These are phyloP conservation scores for Triplophysa rosa DNA, from an alignment of 2,113 vertebrate species.

Conservation along the genomic window DNA sequence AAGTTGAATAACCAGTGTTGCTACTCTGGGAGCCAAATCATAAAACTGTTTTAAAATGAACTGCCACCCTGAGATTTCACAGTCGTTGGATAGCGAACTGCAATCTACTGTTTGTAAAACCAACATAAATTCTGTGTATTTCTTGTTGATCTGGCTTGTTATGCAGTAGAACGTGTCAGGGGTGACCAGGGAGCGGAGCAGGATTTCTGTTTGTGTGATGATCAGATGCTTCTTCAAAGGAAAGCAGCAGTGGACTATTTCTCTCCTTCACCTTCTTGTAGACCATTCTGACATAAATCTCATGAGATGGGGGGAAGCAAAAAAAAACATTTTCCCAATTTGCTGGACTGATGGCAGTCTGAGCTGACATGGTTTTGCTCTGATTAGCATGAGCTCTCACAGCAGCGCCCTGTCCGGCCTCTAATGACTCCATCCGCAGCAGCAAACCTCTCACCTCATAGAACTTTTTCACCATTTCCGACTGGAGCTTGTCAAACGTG, in stretches of 20 bases:
- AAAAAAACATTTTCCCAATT: slow-evolving; percentile 42
- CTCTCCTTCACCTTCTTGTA: slow-evolving; percentile 31
- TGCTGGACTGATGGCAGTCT: slow-evolving; percentile 40
- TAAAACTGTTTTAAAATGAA: background rate
- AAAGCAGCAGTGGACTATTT: slow-evolving; percentile 26
- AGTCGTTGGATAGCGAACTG: background rate
- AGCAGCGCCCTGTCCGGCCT: slow-evolving; percentile 11
- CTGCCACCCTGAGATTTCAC: background rate
- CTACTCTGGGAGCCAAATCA: background rate
- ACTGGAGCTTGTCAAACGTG: slow-evolving; percentile 80
- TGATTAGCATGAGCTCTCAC: slow-evolving; percentile 45
- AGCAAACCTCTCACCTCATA: slow-evolving; percentile 70
- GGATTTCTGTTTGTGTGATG: slow-evolving; percentile 28
- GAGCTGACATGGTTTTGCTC: slow-evolving; percentile 44
- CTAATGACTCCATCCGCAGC: slow-evolving; percentile 10
- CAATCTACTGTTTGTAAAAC: background rate
- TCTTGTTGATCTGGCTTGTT: slow-evolving; percentile 22
- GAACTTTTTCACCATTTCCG: slow-evolving; percentile 76
- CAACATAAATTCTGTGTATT: background rate
- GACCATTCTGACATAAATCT: slow-evolving; percentile 12
- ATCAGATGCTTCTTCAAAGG: slow-evolving; percentile 16
- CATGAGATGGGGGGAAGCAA: background rate
- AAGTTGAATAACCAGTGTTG: slow-evolving; percentile 21
- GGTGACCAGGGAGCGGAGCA: background rate
- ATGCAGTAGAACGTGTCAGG: slow-evolving; percentile 17